Base-by-base conservation (phyloP, 2,797 vertebrate species). In the Micromesistius poutassou region DNA sequence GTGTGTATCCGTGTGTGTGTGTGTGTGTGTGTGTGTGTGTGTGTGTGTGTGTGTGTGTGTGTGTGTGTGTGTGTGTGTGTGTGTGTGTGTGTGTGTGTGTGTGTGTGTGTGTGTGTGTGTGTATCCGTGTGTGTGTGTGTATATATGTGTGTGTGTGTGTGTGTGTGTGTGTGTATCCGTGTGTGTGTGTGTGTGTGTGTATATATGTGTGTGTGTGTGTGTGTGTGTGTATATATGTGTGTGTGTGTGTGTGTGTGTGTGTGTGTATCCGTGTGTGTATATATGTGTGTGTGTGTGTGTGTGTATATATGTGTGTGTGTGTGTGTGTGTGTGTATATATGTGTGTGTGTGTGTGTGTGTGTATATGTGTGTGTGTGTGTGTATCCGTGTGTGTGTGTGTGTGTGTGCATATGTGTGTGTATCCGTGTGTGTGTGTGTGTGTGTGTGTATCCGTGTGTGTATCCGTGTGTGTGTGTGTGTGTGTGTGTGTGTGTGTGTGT, bases 181-280 rank as follows among this genome's bases (percentile, higher is more conserved):
- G n/a, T n/a, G n/a, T n/a, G n/a, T n/a, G n/a, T n/a, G n/a, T n/a
- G n/a, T n/a, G n/a, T n/a, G n/a, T n/a, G n/a, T n/a, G n/a, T n/a
- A n/a, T n/a, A n/a, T n/a, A n/a, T n/a, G n/a, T n/a, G 77, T n/a
- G 30, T 76, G 68, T 35, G 76, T 66, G 10, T 83, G 8, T 36
- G 35, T 36, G 8, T 9, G 6, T 36, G 8, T 50, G 14, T 5
- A 19, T 50, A 6, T 50, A 16, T 22, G 46, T 50, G 46, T 50
- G 46, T 22, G 46, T 62, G 19, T 62, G 50, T 5, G 46, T 50
- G 46, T 19, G 46, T 22, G 50, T 9, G 50, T 66, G 62, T 66
- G 62, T 12, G 77, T n/a, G 30, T 76, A n/a, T n/a, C n/a, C n/a
- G 68, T 30, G 76, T 66, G 13, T 9, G 36, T 14, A 0, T 42